Base-by-base conservation (phyloP, 2,888 invertebrate species). In the Urechis unicinctus region DNA sequence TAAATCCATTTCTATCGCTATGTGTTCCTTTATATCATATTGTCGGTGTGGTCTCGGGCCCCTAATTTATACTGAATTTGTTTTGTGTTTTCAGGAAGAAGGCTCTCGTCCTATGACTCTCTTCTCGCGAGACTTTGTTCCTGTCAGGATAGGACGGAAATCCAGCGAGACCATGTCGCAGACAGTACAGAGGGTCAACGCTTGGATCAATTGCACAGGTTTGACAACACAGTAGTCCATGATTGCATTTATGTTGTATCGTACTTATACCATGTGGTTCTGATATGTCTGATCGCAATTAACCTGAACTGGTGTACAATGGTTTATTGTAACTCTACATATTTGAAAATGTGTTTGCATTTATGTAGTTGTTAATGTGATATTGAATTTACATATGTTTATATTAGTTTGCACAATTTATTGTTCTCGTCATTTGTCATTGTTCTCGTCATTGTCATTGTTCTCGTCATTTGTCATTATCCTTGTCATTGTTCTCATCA, bases 281-380 rank as follows among this genome's bases (percentile, higher is more conserved):
- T n/a, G n/a, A n/a, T n/a, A n/a, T n/a, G n/a, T n/a, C n/a, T n/a
- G n/a, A n/a, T n/a, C n/a, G n/a, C n/a, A n/a, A n/a, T n/a, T n/a
- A n/a, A n/a, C n/a, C n/a, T n/a, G n/a, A n/a, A n/a, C n/a, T n/a
- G n/a, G n/a, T n/a, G n/a, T n/a, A n/a, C n/a, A n/a, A n/a, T n/a
- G n/a, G n/a, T n/a, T n/a, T n/a, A n/a, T n/a, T n/a, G 48, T 2
- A 28, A 1, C 25, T 28, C 26, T 22, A 48, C 29, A 9, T 48
- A 48, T n/a, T 5, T 1, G 21, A 9, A 25, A 6, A 24, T 43
- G 21, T 52, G 42, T 36, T 24, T 50, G 42, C 24, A 22, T 50
- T 24, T 28, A 36, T 50, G 47, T 47, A 22, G 30, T 24, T 51
- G 43, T 43, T n/a, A 13, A n/a, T 51, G 51, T 47, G 41, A 24